A percentile compares a stretch with the other conserved stretches of the same genome.
Conservation (phyloP, 2,797 vertebrate species). For the Xenopus petersii region DNA sequence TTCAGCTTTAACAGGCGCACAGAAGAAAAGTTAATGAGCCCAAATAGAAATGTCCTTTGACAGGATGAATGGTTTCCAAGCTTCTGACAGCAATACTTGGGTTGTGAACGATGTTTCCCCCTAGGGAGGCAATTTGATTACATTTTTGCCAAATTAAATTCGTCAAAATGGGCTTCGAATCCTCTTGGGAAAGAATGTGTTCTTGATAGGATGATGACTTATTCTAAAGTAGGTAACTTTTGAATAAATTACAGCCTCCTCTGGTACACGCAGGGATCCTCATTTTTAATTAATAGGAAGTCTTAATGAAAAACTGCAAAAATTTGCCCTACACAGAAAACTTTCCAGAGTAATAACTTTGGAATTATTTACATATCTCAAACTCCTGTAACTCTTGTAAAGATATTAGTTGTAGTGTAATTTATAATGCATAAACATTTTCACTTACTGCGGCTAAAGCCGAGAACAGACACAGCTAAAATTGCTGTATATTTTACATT, state of each 20-base stretch:
- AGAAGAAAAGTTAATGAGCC: constrained; percentile 39
- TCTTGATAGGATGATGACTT: constrained; percentile 46
- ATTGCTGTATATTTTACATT: no score
- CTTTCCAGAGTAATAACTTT: constrained; percentile 4
- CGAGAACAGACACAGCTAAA: neutral
- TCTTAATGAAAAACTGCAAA: constrained; percentile 19
- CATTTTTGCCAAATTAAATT: constrained; percentile 46
- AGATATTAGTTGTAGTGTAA: no score
- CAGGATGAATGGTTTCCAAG: constrained; percentile 40
- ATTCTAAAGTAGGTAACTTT: constrained; percentile 45
- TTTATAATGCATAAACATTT: no score
- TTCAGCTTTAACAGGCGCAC: constrained; percentile 30
- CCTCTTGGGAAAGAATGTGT: constrained; percentile 37
- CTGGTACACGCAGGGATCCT: constrained; percentile 6
- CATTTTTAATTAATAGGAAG: constrained; percentile 40
- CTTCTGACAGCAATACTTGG: constrained; percentile 41
- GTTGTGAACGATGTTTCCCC: constrained; percentile 42
- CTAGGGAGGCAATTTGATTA: constrained; percentile 45
- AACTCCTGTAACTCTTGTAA: neutral
- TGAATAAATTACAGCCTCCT: constrained; percentile 37
- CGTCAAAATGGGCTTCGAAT: constrained; percentile 43
- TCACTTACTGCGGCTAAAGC: neutral
- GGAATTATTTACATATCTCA: neutral
- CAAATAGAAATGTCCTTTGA: constrained; percentile 48
- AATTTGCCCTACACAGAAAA: constrained; percentile 3